Percentiles rank a stretch among this genome's conserved stretches.
These are phyloP conservation scores for Mimumesa dahlbomi DNA, from an alignment of 2,888 invertebrate species.

Conservation along the genomic window DNA sequence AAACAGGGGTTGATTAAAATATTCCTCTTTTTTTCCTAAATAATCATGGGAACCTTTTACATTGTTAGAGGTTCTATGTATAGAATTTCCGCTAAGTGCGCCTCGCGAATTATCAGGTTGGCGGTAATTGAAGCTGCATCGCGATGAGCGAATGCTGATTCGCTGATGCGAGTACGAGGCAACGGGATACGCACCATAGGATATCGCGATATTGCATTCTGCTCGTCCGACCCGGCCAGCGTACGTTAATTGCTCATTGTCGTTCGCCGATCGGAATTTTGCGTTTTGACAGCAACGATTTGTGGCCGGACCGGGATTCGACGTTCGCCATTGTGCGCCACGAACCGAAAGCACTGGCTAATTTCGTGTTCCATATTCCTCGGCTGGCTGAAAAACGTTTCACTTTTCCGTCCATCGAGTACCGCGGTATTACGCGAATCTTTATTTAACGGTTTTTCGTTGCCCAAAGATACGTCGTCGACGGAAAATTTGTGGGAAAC, in stretches of 20 bases:
- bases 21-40: no score
- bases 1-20: no score
- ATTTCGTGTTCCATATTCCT: no score
- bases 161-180: background rate
- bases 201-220: slow-evolving; percentile 8
- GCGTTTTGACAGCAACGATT: background rate
- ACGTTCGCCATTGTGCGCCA: background rate
- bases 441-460: no score
- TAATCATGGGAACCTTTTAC: no score
- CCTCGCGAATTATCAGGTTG: slow-evolving; percentile 6
- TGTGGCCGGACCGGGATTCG: background rate
- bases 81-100: no score
- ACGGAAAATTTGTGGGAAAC: no score
- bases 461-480: no score
- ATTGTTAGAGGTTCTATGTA: no score
- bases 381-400: no score
- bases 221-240: background rate
- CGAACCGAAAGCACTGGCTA: background rate
- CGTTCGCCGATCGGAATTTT: background rate
- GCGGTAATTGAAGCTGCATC: slow-evolving; percentile 10
- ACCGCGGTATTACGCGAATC: no score
- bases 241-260: slow-evolving; percentile 12
- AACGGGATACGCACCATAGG: background rate
- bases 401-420: no score
- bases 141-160: background rate